Conservation (phyloP, 2,113 vertebrate genomes). For the Candoia aspera region DNA sequence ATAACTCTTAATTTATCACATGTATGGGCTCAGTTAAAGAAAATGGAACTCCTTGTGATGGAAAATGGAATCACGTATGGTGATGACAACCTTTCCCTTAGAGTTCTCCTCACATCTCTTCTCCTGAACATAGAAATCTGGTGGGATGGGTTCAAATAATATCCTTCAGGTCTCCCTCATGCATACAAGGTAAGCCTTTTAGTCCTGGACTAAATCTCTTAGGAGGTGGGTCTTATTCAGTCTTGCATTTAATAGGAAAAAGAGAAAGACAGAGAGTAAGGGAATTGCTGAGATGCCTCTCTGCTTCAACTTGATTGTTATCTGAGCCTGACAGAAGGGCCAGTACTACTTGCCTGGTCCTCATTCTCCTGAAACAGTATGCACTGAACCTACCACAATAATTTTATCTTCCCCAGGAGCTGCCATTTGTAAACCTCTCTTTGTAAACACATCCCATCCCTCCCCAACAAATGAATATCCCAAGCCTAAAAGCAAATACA, state of each 20-base stretch:
- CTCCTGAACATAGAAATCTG: too few species aligned
- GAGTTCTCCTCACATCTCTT: too few species aligned
- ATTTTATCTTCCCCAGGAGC: not conserved
- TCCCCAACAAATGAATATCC: not conserved
- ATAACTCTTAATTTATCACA: too few species aligned
- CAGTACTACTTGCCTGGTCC: not conserved
- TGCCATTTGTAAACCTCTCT: not conserved
- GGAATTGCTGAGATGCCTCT: not conserved
- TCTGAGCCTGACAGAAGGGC: not conserved
- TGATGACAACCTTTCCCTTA: too few species aligned
- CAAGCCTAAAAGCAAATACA: not conserved
- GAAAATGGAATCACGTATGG: not conserved
- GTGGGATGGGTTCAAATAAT: too few species aligned
- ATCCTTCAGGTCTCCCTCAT: too few species aligned
- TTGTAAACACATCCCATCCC: not conserved
- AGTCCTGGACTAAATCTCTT: too few species aligned
- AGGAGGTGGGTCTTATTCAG: not conserved
- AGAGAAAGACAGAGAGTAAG: not conserved
- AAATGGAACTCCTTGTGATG: too few species aligned
- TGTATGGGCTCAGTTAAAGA: too few species aligned
- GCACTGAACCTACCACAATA: not conserved
- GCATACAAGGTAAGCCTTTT: too few species aligned
- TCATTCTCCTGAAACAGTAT: not conserved
- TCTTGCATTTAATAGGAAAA: not conserved
- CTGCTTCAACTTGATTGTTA: not conserved